phyloP scores from a whole-genome alignment of 2,797 vertebrate species.

The Xiphophorus birchmanni region DNA sequence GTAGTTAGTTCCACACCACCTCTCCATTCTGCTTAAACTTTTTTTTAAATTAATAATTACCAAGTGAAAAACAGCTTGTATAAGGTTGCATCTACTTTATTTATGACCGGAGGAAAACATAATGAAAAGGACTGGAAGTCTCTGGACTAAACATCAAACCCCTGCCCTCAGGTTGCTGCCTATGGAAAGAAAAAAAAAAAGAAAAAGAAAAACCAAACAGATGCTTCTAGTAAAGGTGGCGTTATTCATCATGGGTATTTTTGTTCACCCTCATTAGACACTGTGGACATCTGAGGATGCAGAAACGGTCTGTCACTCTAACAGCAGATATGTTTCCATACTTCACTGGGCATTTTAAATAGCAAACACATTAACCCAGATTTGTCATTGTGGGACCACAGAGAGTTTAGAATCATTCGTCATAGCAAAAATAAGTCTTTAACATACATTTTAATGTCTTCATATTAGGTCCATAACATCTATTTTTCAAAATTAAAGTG shows the following conservation, averaged over 20 bases:
- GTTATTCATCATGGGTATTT: neutral
- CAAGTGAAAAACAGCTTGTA: neutral
- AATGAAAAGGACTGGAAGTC: neutral
- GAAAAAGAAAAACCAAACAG: neutral
- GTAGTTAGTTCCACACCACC: neutral
- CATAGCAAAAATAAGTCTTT: neutral
- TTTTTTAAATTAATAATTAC: neutral
- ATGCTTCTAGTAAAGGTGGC: neutral
- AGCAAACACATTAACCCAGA: neutral
- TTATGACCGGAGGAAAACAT: neutral
- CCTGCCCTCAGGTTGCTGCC: conserved; percentile 32
- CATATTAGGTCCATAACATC: neutral
- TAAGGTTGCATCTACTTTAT: neutral
- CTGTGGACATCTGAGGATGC: neutral
- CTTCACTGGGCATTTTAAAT: neutral
- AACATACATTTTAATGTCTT: neutral
- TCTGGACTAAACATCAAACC: conserved; percentile 20
- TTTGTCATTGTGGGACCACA: neutral
- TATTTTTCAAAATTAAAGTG: neutral
- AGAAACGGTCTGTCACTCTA: no score
- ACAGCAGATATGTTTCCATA: neutral
- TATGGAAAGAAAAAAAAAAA: neutral
- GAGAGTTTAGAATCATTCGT: neutral
- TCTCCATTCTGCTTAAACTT: neutral
- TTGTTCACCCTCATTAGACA: neutral